Evolutionary conservation across 2,113 vertebrate species (phyloP), one percentile per base, ranked within the genome.

Genomic region (Aythya baeri): DNA sequence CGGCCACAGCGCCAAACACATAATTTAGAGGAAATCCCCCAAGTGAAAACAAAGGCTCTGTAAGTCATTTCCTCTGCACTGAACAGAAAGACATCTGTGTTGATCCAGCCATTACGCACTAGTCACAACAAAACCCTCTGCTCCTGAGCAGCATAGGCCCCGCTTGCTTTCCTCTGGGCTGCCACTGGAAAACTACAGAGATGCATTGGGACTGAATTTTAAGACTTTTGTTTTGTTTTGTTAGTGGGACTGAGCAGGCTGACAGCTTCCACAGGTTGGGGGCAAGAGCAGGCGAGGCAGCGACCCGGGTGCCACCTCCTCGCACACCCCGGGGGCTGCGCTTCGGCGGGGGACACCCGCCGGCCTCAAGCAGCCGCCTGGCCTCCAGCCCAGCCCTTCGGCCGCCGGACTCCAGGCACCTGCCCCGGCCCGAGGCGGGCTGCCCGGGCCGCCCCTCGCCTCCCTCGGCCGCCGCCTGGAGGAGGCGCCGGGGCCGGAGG

Each of bases 51-150:
- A 96, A 97, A 94, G 93, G 46, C 82, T 75, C 20, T 32, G 50
- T 72, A 91, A 95, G 87, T 85, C 4, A 94, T 94, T 96, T 96
- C 94, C 93, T 93, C 71, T 2, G 2, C 91, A 66, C 70, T 76
- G 89, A 95, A 92, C 73, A 92, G 88, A 96, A 95, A 62, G 81
- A 73, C 70, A 68, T 91, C 77, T 96, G 89, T 96, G 94, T 86
- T 59, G 78, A 83, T 67, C 44, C 59, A 85, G 87, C 63, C 31
- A 82, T 65, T 85, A 66, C 2, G 3, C 23, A 41, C 71, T 27
- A 79, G 54, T 72, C 59, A 17, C 75, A 72, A 65, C 81, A 77
- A 62, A 94, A 89, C 32, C 78, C 65, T 75, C 38, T 2, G 7
- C 66, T 61, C 70, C 62, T 54, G 68, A 84, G 49, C 36, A 63